phyloP scores from a whole-genome alignment of 1,140 invertebrate genomes.

The Cydia amplana region DNA sequence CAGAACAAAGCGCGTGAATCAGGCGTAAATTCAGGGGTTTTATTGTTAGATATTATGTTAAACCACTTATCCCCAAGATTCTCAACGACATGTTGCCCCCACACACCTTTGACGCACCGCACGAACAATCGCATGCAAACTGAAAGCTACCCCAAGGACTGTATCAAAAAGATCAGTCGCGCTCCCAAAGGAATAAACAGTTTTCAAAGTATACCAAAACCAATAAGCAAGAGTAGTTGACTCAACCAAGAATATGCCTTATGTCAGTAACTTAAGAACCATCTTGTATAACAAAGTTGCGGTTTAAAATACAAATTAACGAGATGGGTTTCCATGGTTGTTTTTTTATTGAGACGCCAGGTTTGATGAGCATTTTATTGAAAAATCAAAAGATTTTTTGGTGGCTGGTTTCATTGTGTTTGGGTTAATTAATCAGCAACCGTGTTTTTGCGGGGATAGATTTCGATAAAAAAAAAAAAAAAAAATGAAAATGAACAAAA shows the following conservation, averaged over 20 bases:
- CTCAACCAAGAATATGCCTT: not conserved
- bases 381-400: conserved; percentile 29
- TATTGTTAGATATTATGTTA: not conserved
- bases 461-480: no score
- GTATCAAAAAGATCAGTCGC: conserved; percentile 63
- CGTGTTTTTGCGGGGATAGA: not conserved
- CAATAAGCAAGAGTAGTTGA: not conserved
- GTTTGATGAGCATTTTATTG: conserved; percentile 18
- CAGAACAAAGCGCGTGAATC: no score
- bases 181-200: conserved; percentile 36
- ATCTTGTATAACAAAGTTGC: not conserved
- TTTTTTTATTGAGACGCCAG: conserved; percentile 33
- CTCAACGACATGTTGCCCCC: conserved; percentile 38
- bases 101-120: conserved; percentile 48
- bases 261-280: not conserved
- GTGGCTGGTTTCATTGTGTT: not conserved
- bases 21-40: no score
- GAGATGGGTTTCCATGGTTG: conserved; percentile 51
- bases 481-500: no score
- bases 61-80: not conserved
- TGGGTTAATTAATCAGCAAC: conserved; percentile 4
- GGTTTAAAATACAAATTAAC: conserved; percentile 46
- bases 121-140: conserved; percentile 69
- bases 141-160: conserved; percentile 64
- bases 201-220: conserved; percentile 44